A percentile compares a stretch with the other conserved stretches of the same genome.
Evolutionary conservation across 1,140 invertebrate genomes (phyloP).

Genomic region (Olivierus martensii): DNA sequence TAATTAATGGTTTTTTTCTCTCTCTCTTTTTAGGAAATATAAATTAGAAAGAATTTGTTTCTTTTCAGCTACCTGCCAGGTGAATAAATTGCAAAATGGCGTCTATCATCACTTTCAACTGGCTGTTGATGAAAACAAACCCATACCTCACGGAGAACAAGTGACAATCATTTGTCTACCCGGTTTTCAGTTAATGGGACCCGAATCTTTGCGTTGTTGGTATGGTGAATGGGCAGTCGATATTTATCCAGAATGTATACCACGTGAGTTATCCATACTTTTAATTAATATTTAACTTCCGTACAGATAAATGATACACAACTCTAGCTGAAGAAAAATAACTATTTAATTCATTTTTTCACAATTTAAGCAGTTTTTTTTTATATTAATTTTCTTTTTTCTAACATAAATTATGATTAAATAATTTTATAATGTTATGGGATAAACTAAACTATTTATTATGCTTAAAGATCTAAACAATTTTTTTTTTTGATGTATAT

Average conservation of each 20-base stretch:
- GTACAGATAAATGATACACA: no score
- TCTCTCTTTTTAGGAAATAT: neutral
- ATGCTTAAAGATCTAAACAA: no score
- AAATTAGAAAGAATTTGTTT: slow-evolving; percentile 11
- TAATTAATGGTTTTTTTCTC: no score
- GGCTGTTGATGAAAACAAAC: slow-evolving; percentile 31
- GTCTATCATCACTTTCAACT: slow-evolving; percentile 37
- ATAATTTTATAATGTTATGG: no score
- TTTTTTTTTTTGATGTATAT: no score
- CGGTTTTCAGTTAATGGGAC: slow-evolving; percentile 51
- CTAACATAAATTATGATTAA: no score
- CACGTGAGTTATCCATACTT: slow-evolving; percentile 34
- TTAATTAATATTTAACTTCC: neutral
- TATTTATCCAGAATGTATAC: slow-evolving; percentile 55
- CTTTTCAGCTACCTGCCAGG: slow-evolving; percentile 47
- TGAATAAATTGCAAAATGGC: slow-evolving; percentile 46
- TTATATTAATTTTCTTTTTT: no score
- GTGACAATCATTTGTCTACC: slow-evolving; percentile 48
- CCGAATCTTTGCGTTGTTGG: slow-evolving; percentile 53
- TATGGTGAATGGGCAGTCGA: slow-evolving; percentile 58
- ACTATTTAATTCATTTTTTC: neutral
- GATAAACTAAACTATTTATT: no score
- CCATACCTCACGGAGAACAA: slow-evolving; percentile 44
- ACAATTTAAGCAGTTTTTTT: no score
- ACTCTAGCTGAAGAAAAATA: no score